phyloP scores from a whole-genome alignment of 2,888 invertebrate genomes.

The Lucinisca nassula region DNA sequence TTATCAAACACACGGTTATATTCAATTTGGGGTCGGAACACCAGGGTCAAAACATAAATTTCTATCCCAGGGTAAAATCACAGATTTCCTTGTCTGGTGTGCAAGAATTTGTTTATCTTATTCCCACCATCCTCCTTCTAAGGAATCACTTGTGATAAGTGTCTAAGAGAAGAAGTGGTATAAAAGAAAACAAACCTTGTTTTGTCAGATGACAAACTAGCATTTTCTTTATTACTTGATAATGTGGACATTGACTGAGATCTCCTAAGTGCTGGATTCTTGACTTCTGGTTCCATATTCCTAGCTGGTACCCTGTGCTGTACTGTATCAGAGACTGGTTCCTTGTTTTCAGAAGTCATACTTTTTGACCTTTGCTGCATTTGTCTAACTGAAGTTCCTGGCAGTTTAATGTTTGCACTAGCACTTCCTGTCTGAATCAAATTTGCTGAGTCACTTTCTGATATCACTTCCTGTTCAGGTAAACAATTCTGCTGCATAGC shows the following conservation, averaged over 20 bases:
- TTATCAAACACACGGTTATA: no score
- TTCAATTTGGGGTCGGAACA: no score
- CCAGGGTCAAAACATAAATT: no score
- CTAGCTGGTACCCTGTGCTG: not conserved
- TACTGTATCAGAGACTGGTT: not conserved
- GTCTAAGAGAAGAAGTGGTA: no score
- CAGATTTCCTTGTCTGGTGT: no score
- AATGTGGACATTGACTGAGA: not conserved
- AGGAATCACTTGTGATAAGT: no score
- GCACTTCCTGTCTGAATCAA: not conserved
- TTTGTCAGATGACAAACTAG: no score
- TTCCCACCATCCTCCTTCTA: no score
- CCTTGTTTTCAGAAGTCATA: conserved; percentile 36
- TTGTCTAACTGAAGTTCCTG: conserved; percentile 62
- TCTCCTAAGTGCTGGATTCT: not conserved
- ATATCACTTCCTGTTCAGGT: conserved; percentile 13
- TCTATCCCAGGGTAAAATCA: no score
- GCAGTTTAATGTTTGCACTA: conserved; percentile 32
- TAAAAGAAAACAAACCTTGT: no score
- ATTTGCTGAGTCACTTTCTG: conserved; percentile 23
- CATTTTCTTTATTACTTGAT: not conserved
- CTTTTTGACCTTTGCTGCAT: conserved; percentile 62
- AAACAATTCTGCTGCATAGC: conserved; percentile 49
- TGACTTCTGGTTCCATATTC: not conserved
- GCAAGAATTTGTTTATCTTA: no score